Percentiles rank a stretch among this genome's conserved stretches.
Conservation (phyloP, 2,113 vertebrate species). For the Carassius gibelio region DNA sequence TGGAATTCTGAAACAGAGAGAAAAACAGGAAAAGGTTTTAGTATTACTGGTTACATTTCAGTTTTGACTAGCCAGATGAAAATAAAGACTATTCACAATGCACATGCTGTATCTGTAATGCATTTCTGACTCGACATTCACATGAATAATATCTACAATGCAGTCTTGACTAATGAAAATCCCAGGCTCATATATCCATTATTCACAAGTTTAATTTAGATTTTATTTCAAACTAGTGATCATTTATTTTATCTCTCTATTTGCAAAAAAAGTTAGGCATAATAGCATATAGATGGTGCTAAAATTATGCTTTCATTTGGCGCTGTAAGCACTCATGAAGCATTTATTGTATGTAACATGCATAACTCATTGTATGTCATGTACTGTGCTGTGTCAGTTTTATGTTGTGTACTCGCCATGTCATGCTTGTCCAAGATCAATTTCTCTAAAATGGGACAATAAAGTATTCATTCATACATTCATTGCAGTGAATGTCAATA, state of each 20-base stretch:
- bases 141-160: background rate
- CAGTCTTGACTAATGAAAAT: background rate
- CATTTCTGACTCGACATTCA: background rate
- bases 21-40: background rate
- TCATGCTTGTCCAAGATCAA: too few species aligned
- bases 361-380: too few species aligned
- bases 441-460: too few species aligned
- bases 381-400: too few species aligned
- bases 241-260: too few species aligned
- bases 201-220: background rate
- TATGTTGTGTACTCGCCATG: too few species aligned
- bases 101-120: background rate
- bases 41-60: background rate
- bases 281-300: background rate
- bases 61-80: background rate
- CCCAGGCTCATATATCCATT: background rate
- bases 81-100: background rate
- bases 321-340: background rate
- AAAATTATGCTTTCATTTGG: background rate
- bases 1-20: slow-evolving; percentile 81
- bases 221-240: background rate
- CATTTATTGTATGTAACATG: background rate
- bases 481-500: background rate
- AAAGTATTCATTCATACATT: too few species aligned
- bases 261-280: background rate